Evolutionary conservation across 35 echinoderm and acorn worm genomes (phyloP).

Genomic region (Lytechinus variegatus): DNA sequence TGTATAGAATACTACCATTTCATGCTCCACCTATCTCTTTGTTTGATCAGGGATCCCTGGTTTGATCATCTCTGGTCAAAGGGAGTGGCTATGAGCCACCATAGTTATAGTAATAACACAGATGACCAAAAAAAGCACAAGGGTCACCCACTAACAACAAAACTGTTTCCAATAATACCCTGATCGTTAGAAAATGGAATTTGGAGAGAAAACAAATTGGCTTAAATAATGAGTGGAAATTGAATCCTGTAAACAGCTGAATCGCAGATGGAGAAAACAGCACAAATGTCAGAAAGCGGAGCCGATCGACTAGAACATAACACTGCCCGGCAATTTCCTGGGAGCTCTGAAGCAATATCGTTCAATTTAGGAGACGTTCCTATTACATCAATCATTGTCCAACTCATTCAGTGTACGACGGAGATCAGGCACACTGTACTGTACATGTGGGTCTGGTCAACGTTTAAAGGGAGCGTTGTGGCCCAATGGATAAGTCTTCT

Average conservation of each 20-base stretch:
- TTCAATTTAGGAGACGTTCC: constrained; percentile 9
- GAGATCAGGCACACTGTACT: too few species aligned
- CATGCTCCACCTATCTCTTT: not conserved
- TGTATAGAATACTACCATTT: not conserved
- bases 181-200: not conserved
- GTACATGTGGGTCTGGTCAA: not conserved
- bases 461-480: not conserved
- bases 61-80: too few species aligned
- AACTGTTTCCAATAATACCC: not conserved
- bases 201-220: not conserved
- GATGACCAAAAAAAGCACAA: not conserved
- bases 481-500: too few species aligned
- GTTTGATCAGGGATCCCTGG: not conserved
- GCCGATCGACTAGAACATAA: not conserved
- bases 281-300: constrained; percentile 20
- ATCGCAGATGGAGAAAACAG: not conserved
- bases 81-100: too few species aligned
- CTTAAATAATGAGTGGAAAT: constrained; percentile 38
- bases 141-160: not conserved
- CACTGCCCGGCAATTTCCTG: constrained; percentile 25
- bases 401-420: not conserved
- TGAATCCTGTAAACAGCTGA: not conserved
- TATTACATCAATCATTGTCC: constrained; percentile 19
- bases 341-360: constrained; percentile 9
- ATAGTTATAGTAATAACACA: not conserved